Base-by-base conservation (phyloP, 1,140 invertebrate species). In the Nasonia giraulti region DNA sequence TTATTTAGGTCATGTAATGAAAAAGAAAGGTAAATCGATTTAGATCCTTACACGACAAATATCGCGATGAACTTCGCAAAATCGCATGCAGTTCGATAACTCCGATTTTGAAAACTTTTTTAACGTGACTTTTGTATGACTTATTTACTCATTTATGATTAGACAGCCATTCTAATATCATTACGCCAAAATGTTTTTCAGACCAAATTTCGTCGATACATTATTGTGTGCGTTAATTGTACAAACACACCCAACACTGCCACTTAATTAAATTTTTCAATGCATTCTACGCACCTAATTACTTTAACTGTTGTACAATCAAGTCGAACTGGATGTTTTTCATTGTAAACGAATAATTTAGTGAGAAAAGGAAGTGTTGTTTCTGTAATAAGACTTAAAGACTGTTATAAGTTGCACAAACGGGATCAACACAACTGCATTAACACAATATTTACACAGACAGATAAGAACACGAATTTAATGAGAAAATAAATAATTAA, bases 401-500 rank as follows among this genome's bases (percentile, higher is more conserved):
- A 87, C 84, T 88, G 84, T 76, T 79, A 69, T 50, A 86, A 88
- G 66, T 87, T 87, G 75, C 86, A 87, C 85, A 88, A 89, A 89
- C 85, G 89, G 89, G 89, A 90, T 89, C 89, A 90, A 90, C 85
- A 85, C 88, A 87, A 81, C 85, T 88, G 74, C 87, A 71, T 87
- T 55, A 82, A 82, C 17, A 62, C 17, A 85, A 86, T 55, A 68
- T 55, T 74, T 33, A 74, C 27, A 82, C 17, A 11, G 40, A 23
- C 12, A 27, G 31, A 81, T 50, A 81, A 12, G 71, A 50, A 69
- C 20, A 68, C 62, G 55, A 80, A 80, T 68, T n/a, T 68, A 80
- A 62, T 3, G 31, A 80, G 66, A 17, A 80, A 31, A 55, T 17
- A 68, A 80, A 55, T 80, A 47, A 55, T 27, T 50, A 75, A 37